A percentile compares a stretch with the other conserved stretches of the same genome.
Conservation (phyloP, 2,113 vertebrate genomes). For the Pseudolaguvia tuberculata region DNA sequence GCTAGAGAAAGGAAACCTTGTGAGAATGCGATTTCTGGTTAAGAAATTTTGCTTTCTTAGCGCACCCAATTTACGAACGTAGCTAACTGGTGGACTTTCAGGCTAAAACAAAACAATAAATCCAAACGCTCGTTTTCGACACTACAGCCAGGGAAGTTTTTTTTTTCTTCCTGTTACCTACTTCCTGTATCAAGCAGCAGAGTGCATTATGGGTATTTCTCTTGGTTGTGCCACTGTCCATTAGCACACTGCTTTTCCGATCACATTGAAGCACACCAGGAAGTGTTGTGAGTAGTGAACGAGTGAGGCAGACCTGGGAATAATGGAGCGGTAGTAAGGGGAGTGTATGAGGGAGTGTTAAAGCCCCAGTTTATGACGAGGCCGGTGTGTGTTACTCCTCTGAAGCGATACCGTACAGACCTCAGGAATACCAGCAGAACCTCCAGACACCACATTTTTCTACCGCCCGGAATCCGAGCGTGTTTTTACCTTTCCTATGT, state of each 20-base stretch:
- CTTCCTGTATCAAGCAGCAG: background rate
- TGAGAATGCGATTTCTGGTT: background rate
- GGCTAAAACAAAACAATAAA: background rate
- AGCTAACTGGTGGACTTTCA: background rate
- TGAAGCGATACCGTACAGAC: conserved; percentile 40
- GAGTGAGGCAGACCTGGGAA: background rate
- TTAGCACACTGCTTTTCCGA: background rate
- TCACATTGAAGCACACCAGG: background rate
- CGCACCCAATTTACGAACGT: background rate
- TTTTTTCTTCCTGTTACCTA: background rate
- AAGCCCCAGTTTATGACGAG: conserved; percentile 10
- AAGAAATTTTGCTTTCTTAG: background rate
- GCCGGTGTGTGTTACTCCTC: conserved; percentile 29
- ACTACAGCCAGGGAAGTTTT: background rate
- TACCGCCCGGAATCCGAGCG: conserved; percentile 18
- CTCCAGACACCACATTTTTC: conserved; percentile 33
- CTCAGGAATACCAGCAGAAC: conserved; percentile 41
- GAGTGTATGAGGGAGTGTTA: conserved; percentile 17
- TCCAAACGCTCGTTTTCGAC: background rate
- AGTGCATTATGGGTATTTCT: conserved; percentile 5
- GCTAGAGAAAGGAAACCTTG: background rate
- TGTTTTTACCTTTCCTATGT: conserved; percentile 1
- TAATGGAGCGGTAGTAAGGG: background rate
- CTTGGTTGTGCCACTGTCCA: background rate
- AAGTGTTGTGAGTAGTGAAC: background rate